A percentile compares a stretch with the other conserved stretches of the same genome.
Conservation (phyloP, 2,113 vertebrate genomes). For the Tauraco erythrolophus region DNA sequence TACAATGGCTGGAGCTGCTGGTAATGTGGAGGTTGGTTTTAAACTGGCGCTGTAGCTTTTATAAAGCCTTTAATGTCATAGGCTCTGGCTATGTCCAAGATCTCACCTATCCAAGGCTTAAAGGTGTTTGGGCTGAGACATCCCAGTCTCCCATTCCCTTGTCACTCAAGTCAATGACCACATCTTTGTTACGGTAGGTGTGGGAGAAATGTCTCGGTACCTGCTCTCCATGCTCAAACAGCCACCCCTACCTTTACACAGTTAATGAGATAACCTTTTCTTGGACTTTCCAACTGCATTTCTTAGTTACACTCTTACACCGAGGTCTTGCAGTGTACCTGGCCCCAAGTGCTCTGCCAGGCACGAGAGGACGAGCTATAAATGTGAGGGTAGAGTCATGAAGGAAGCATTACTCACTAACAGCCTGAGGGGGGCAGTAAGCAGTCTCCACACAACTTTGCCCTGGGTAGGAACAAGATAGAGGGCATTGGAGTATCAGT, state of each 20-base stretch:
- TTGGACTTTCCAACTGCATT: neutral
- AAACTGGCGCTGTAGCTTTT: conserved; percentile 49
- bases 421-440: neutral
- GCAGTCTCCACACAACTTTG: neutral
- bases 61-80: conserved; percentile 47
- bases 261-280: neutral
- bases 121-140: neutral
- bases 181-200: neutral
- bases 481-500: neutral
- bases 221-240: neutral
- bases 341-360: neutral
- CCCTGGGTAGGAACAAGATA: neutral
- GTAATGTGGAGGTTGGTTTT: neutral
- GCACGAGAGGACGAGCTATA: neutral
- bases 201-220: neutral
- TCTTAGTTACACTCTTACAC: neutral
- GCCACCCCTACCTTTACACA: neutral
- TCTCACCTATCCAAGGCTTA: conserved; percentile 37
- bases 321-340: accelerated
- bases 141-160: neutral
- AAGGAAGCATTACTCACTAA: neutral
- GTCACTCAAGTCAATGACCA: neutral
- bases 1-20: conserved; percentile 41
- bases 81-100: neutral
- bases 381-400: accelerated